phyloP scores from a whole-genome alignment of 2,888 invertebrate genomes.

The Patella caerulea region DNA sequence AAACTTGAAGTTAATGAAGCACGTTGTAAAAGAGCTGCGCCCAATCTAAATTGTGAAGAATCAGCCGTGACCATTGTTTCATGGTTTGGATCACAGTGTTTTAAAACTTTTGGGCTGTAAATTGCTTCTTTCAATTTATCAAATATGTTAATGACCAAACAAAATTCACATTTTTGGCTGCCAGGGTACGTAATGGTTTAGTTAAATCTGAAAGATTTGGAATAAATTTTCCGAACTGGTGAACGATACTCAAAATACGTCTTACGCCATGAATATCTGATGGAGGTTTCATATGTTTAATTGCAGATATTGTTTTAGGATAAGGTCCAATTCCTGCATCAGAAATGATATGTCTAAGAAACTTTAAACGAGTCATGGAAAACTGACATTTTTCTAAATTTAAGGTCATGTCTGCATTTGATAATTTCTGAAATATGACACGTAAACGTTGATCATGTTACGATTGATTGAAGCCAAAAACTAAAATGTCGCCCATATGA shows the following conservation, averaged over 20 bases:
- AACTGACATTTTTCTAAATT: constrained; percentile 38
- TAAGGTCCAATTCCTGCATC: constrained; percentile 23
- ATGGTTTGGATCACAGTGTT: constrained; percentile 1
- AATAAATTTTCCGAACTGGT: neutral
- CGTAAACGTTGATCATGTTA: constrained; percentile 25
- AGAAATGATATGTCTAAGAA: constrained; percentile 33
- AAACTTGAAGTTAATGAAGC: neutral
- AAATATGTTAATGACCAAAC: neutral
- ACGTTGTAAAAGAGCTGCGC: neutral
- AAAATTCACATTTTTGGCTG: neutral
- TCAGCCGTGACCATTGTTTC: neutral
- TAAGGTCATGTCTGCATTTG: constrained; percentile 26
- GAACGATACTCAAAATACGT: neutral
- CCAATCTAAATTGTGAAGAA: neutral
- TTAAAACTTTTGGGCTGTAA: no score
- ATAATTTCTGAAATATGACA: constrained; percentile 6
- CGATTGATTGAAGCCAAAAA: constrained; percentile 17
- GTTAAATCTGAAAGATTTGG: neutral
- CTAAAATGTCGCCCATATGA: constrained; percentile 38
- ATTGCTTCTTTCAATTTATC: neutral
- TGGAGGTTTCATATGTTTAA: neutral
- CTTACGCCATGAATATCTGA: neutral
- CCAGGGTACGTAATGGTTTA: neutral
- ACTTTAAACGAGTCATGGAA: constrained; percentile 23
- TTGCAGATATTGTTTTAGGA: constrained; percentile 11